A percentile compares a stretch with the other conserved stretches of the same genome.
phyloP scores from a whole-genome alignment of 2,888 invertebrate genomes.

The Neoascia interrupta region DNA sequence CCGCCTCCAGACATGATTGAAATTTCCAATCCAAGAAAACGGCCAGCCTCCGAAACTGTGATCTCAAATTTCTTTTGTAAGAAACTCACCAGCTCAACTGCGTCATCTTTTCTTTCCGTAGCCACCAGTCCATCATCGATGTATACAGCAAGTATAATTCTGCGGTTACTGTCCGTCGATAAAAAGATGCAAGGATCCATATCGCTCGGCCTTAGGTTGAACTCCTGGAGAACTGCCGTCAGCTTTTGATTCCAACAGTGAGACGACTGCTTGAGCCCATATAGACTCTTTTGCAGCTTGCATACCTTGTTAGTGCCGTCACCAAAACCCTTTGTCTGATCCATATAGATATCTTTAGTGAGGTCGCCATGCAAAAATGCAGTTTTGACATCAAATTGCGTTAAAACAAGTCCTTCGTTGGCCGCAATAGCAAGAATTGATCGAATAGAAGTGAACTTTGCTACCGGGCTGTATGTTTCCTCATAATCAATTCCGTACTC shows the following conservation, averaged over 20 bases:
- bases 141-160: background rate
- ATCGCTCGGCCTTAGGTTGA: conserved; percentile 64
- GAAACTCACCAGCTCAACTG: background rate
- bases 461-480: conserved; percentile 74
- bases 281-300: conserved; percentile 67
- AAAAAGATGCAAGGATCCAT: conserved; percentile 72
- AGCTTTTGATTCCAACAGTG: conserved; percentile 71
- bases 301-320: conserved; percentile 66
- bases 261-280: conserved; percentile 71
- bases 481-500: conserved; percentile 72
- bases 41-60: background rate
- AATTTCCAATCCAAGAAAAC: background rate
- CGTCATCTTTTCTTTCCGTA: background rate
- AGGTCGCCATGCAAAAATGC: conserved; percentile 49
- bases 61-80: background rate
- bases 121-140: background rate
- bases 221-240: conserved; percentile 63
- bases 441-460: conserved; percentile 70
- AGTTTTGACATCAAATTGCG: conserved; percentile 61
- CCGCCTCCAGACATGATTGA: background rate
- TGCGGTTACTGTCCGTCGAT: background rate
- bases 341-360: conserved; percentile 50
- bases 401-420: conserved; percentile 21
- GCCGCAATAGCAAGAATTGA: conserved; percentile 60
- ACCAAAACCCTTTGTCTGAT: conserved; percentile 60